A percentile compares a stretch with the other conserved stretches of the same genome.
Evolutionary conservation across 2,113 vertebrate genomes (phyloP).

Genomic region (Lamprologus ornatipinnis): DNA sequence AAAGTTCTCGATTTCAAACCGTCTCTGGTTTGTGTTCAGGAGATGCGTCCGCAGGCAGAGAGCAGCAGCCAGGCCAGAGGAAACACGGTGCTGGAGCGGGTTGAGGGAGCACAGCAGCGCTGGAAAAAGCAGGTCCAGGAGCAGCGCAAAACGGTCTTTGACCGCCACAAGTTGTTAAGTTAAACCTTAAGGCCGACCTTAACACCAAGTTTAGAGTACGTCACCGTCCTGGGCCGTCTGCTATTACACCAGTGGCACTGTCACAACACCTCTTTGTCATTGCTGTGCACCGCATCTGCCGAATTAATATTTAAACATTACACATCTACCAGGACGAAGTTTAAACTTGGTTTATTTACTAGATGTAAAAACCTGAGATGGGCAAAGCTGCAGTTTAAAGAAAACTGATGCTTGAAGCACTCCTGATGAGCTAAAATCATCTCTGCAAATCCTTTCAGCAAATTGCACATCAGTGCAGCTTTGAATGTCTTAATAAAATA

Average conservation of each 20-base stretch:
- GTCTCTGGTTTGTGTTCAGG: slow-evolving; percentile 62
- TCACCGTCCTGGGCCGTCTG: neutral
- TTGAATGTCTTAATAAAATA: neutral
- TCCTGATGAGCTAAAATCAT: neutral
- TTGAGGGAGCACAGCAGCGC: slow-evolving; percentile 92
- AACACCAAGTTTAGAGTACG: neutral
- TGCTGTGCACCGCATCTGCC: neutral
- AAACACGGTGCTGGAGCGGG: slow-evolving; percentile 87
- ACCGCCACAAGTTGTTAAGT: slow-evolving; percentile 95
- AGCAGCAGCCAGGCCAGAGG: slow-evolving; percentile 57
- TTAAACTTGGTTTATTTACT: neutral
- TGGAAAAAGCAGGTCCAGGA: slow-evolving; percentile 98
- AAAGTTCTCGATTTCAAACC: neutral
- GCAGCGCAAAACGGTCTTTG: slow-evolving; percentile 92
- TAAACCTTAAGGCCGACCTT: slow-evolving; percentile 40
- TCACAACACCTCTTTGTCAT: neutral
- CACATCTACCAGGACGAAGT: neutral
- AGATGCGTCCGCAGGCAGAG: slow-evolving; percentile 64
- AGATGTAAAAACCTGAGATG: fast-evolving
- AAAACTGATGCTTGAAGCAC: neutral
- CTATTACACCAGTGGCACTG: neutral
- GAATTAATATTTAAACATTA: neutral
- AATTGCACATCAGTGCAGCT: neutral
- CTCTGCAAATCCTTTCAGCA: neutral
- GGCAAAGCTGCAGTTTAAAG: neutral